A percentile compares a stretch with the other conserved stretches of the same genome.
Conservation (phyloP, 2,797 vertebrate genomes). For the Tapera naevia region DNA sequence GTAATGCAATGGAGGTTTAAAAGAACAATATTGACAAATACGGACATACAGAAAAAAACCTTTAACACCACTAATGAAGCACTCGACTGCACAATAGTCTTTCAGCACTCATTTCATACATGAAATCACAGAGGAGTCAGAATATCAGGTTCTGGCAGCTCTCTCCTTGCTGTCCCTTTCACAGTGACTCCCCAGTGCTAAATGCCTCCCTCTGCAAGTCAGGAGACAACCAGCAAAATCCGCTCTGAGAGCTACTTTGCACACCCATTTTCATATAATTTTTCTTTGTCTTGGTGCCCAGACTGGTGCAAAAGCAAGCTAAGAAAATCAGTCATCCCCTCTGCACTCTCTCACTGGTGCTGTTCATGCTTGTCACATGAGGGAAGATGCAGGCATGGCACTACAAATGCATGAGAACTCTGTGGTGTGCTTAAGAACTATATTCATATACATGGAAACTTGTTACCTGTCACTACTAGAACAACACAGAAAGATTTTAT, state of each 20-base stretch:
- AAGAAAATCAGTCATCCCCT: background rate
- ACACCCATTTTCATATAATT: background rate
- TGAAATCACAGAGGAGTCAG: background rate
- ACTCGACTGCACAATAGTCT: background rate
- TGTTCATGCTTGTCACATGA: background rate
- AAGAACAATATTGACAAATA: background rate
- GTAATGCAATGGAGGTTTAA: background rate
- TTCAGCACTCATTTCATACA: background rate
- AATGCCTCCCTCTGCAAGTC: background rate
- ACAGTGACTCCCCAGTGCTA: background rate
- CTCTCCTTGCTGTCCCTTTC: background rate
- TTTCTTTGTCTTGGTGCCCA: background rate
- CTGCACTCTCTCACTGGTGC: background rate
- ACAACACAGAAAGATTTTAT: background rate
- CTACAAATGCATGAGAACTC: background rate
- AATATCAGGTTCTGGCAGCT: background rate
- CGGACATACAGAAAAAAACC: no score
- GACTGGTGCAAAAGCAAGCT: background rate
- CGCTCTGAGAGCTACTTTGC: background rate
- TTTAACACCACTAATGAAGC: accelerated
- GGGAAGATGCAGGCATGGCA: background rate
- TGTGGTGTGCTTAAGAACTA: background rate
- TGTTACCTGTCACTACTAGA: background rate
- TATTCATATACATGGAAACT: background rate
- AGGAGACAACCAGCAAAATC: background rate